phyloP scores from a whole-genome alignment of 2,888 invertebrate genomes.

The Apotomis betuletana region DNA sequence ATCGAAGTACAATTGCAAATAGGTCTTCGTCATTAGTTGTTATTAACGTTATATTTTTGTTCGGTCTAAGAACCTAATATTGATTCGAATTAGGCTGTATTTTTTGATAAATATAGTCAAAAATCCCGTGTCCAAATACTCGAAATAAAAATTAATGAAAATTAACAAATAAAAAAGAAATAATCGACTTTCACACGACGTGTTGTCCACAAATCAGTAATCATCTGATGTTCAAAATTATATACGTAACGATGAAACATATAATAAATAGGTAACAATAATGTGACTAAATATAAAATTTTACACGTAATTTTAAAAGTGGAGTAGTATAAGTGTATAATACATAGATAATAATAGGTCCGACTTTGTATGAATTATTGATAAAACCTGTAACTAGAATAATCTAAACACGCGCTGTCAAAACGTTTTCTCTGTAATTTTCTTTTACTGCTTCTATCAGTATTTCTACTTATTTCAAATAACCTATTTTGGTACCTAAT shows the following conservation, averaged over 20 bases:
- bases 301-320: conserved; percentile 81
- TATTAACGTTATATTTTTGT: conserved; percentile 64
- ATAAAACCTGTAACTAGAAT: conserved; percentile 58
- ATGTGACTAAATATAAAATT: conserved; percentile 81
- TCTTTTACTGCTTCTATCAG: conserved; percentile 13
- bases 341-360: conserved; percentile 76
- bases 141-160: conserved; percentile 64
- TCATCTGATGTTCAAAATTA: conserved; percentile 83
- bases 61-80: conserved; percentile 66
- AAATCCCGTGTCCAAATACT: conserved; percentile 71
- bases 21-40: conserved; percentile 62
- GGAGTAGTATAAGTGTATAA: conserved; percentile 80
- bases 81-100: conserved; percentile 59
- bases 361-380: conserved; percentile 80
- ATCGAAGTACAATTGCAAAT: conserved; percentile 82
- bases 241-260: conserved; percentile 83
- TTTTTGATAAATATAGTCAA: conserved; percentile 49
- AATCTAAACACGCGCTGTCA: conserved; percentile 58
- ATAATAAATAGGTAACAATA: conserved; percentile 78
- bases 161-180: conserved; percentile 58
- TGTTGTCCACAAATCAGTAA: conserved; percentile 68
- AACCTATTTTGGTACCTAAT: background rate
- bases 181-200: conserved; percentile 53
- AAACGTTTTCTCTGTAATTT: conserved; percentile 18
- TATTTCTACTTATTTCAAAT: conserved; percentile 17